phyloP scores from a whole-genome alignment of 2,113 vertebrate genomes.

The Proteles cristata region DNA sequence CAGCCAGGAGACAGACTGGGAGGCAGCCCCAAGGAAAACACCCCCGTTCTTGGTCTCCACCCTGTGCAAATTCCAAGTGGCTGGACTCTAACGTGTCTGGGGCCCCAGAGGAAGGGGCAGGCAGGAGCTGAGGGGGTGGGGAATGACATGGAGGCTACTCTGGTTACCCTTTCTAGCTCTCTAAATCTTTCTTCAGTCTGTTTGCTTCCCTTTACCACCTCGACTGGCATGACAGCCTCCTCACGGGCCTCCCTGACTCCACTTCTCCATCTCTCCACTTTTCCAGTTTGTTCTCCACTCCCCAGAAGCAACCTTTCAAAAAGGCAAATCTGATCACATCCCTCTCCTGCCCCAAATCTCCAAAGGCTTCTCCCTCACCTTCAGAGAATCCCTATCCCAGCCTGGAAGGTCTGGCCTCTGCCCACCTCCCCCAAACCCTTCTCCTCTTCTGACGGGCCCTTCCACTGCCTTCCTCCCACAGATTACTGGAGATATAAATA shows the following conservation, averaged over 20 bases:
- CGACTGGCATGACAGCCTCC: neutral
- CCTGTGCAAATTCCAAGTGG: neutral
- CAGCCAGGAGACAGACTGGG: neutral
- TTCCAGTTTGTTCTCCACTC: neutral
- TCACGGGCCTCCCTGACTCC: neutral
- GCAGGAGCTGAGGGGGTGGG: neutral
- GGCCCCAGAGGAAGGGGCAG: neutral
- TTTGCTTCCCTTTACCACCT: neutral
- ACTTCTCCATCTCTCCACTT: neutral
- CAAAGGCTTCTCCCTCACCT: neutral
- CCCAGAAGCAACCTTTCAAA: neutral
- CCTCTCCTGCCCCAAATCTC: neutral
- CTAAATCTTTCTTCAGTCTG: neutral
- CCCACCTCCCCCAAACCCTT: neutral
- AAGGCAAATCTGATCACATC: neutral
- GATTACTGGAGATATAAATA: slow-evolving; percentile 5
- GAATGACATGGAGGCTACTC: neutral
- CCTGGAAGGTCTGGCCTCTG: neutral
- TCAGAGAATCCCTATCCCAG: neutral
- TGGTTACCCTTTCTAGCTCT: neutral
- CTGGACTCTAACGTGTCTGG: neutral
- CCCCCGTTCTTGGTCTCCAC: neutral
- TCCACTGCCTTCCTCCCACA: neutral
- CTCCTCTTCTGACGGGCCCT: neutral
- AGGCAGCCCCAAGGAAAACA: slow-evolving; percentile 40